Percentiles rank a stretch among this genome's conserved stretches.
These are phyloP conservation scores for Nephrotoma guestfalica DNA, from an alignment of 2,888 invertebrate species.

Conservation along the genomic window DNA sequence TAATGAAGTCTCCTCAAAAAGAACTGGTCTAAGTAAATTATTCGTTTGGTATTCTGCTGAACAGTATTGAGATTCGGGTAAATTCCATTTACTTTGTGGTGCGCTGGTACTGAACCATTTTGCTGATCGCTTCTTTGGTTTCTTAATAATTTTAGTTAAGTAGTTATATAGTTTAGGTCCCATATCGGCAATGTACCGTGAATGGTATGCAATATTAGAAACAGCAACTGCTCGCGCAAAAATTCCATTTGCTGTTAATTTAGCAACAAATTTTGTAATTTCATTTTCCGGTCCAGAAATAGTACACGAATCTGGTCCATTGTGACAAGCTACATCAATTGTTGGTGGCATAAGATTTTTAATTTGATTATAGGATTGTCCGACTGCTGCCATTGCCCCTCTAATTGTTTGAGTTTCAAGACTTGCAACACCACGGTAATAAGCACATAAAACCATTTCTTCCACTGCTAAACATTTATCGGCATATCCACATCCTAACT, in stretches of 20 bases:
- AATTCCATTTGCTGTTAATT: conserved; percentile 52
- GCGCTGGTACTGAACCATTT: conserved; percentile 82
- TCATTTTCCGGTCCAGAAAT: conserved; percentile 70
- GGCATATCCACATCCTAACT: conserved; percentile 88
- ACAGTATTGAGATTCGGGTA: conserved; percentile 40
- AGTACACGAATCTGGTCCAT: conserved; percentile 73
- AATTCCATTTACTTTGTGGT: conserved; percentile 54
- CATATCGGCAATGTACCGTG: conserved; percentile 56
- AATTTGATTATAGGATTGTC: conserved; percentile 43
- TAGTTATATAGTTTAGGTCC: conserved; percentile 52
- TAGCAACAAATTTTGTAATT: conserved; percentile 48
- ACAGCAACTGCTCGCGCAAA: conserved; percentile 75
- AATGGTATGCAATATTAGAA: conserved; percentile 82
- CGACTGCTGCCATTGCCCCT: conserved; percentile 84
- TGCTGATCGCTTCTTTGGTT: conserved; percentile 48
- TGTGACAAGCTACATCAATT: conserved; percentile 78
- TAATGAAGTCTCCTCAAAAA: conserved; percentile 46
- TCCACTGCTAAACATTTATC: conserved; percentile 82
- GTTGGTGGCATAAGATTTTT: conserved; percentile 49
- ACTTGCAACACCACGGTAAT: conserved; percentile 65
- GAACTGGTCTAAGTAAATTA: conserved; percentile 48
- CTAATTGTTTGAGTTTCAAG: conserved; percentile 50
- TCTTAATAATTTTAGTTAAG: conserved; percentile 45
- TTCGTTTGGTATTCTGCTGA: conserved; percentile 84
- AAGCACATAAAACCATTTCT: conserved; percentile 72